Conservation (phyloP, 2,888 invertebrate genomes). For the Tiliacea aurago region DNA sequence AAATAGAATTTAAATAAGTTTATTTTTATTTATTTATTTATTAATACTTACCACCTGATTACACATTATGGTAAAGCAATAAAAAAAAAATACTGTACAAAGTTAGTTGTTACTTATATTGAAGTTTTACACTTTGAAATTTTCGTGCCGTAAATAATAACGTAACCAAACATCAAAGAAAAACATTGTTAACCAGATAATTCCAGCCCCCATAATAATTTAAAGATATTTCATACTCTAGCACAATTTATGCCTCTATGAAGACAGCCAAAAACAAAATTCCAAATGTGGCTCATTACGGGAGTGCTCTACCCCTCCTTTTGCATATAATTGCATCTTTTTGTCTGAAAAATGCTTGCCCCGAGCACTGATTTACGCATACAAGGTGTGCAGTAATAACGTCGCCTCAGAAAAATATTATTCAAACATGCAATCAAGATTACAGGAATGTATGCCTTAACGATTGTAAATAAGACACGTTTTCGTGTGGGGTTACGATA, state of each 20-base stretch:
- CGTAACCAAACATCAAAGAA: constrained; percentile 21
- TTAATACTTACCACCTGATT: too few relatives aligned
- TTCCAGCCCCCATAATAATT: constrained; percentile 25
- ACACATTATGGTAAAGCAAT: too few relatives aligned
- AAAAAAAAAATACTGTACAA: too few relatives aligned
- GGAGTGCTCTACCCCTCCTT: constrained; percentile 76
- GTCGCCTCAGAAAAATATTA: constrained; percentile 87
- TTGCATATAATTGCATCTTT: constrained; percentile 90
- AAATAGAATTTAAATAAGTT: too few relatives aligned
- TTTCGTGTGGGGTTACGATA: constrained; percentile 69
- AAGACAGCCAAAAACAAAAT: constrained; percentile 66
- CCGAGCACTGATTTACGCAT: constrained; percentile 90
- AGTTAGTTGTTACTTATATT: too few relatives aligned
- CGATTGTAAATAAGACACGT: constrained; percentile 70
- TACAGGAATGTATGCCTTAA: constrained; percentile 73
- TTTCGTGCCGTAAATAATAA: constrained; percentile 8
- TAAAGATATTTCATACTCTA: constrained; percentile 35
- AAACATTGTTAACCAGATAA: constrained; percentile 17
- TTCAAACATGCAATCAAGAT: constrained; percentile 72
- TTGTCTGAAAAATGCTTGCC: constrained; percentile 87
- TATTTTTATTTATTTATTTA: too few relatives aligned
- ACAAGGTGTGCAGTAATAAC: constrained; percentile 90
- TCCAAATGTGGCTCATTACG: constrained; percentile 80
- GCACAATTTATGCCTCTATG: constrained; percentile 53
- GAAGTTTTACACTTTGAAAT: constrained; percentile 7